phyloP scores from a whole-genome alignment of 2,113 vertebrate genomes.

The Columba livia region DNA sequence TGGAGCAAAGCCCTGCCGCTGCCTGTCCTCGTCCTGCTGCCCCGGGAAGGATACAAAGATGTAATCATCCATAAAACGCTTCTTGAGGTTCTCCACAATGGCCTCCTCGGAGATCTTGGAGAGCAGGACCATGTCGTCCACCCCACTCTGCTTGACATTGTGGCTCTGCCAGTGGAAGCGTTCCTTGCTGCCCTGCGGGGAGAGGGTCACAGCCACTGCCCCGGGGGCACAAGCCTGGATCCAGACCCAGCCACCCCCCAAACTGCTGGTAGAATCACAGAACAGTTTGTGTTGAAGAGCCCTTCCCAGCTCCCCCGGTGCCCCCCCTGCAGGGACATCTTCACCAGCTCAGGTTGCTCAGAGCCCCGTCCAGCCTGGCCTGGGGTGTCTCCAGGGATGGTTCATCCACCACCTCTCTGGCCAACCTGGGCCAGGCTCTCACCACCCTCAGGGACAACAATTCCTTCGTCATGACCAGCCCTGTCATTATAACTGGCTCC shows the following conservation, averaged over 20 bases:
- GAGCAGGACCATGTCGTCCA: conserved; percentile 98
- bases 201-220: neutral
- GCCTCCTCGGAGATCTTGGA: conserved; percentile 94
- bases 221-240: neutral
- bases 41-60: conserved; percentile 90
- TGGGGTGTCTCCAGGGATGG: too few relatives aligned
- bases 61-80: conserved; percentile 94
- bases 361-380: too few relatives aligned
- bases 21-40: fast-evolving
- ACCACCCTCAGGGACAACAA: too few relatives aligned
- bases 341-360: too few relatives aligned
- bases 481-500: too few relatives aligned
- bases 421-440: too few relatives aligned
- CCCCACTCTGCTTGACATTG: conserved; percentile 96
- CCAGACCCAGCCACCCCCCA: neutral
- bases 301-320: too few relatives aligned
- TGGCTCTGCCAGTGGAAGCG: conserved; percentile 98
- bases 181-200: conserved; percentile 87
- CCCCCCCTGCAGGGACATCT: too few relatives aligned
- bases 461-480: too few relatives aligned
- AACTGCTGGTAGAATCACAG: neutral
- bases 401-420: too few relatives aligned
- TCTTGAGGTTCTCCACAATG: conserved; percentile 96
- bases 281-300: too few relatives aligned
- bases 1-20: neutral